Evolutionary conservation across 2,797 vertebrate species (phyloP).

Genomic region (Onychomys leucogaster): DNA sequence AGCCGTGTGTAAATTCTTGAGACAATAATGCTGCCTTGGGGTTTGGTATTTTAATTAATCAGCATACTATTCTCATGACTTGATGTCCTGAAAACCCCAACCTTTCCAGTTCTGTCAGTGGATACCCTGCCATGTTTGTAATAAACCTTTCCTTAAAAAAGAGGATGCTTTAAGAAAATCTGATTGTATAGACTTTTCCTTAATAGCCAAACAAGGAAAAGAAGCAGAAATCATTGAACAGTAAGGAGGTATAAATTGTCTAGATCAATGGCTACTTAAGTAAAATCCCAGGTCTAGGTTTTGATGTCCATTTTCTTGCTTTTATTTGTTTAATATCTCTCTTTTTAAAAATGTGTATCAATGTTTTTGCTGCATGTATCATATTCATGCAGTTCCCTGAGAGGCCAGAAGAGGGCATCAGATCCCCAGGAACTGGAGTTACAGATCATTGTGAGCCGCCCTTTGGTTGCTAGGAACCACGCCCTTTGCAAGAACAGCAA

Average conservation of each 20-base stretch:
- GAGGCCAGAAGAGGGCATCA: neutral
- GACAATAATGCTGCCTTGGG: neutral
- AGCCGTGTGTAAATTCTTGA: conserved; percentile 16
- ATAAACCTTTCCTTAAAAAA: neutral
- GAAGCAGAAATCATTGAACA: conserved; percentile 15
- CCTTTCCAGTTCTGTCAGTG: neutral
- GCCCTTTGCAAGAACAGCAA: neutral
- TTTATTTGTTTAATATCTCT: neutral
- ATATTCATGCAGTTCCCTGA: neutral
- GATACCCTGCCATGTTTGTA: neutral
- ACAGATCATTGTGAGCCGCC: neutral
- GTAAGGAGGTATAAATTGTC: conserved; percentile 6
- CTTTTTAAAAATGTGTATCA: neutral
- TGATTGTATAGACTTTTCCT: conserved; percentile 37
- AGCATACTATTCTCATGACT: neutral
- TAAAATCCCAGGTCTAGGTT: neutral
- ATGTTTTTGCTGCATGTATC: neutral
- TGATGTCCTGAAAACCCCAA: neutral
- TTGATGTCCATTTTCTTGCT: conserved; percentile 32
- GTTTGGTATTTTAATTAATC: conserved; percentile 19
- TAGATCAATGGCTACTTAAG: neutral
- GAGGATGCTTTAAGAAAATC: conserved; percentile 1
- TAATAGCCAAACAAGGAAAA: conserved; percentile 5
- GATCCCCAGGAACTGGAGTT: neutral
- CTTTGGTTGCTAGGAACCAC: neutral